phyloP scores from a whole-genome alignment of 2,113 vertebrate genomes.

The Monopterus albus region DNA sequence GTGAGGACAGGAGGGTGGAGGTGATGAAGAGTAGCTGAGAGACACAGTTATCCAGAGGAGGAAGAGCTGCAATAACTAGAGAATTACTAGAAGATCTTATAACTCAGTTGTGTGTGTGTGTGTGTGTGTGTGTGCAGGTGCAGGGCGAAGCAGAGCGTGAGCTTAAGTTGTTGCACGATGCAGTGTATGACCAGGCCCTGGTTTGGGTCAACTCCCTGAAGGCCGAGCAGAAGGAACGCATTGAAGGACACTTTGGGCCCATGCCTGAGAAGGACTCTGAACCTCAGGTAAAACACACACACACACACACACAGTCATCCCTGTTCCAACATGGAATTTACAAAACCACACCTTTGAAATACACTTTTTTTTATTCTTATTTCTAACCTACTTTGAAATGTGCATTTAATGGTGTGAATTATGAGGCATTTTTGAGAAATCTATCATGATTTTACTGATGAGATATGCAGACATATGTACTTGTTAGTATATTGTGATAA shows the following conservation, averaged over 20 bases:
- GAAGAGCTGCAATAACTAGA: background rate
- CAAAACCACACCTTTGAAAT: background rate
- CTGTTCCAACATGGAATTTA: too few species aligned
- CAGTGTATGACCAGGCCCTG: conserved; percentile 90
- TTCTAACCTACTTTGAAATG: background rate
- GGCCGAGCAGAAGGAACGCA: conserved; percentile 89
- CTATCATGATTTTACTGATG: too few species aligned
- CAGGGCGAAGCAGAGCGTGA: conserved; percentile 87
- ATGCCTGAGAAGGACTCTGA: conserved; percentile 90
- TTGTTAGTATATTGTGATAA: too few species aligned
- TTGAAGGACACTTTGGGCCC: conserved; percentile 91
- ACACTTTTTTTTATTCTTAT: background rate
- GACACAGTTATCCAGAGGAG: background rate
- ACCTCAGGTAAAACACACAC: conserved; percentile 82
- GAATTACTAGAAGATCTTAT: background rate
- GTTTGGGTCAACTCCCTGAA: conserved; percentile 92
- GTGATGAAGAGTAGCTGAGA: background rate
- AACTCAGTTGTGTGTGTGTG: conserved; percentile 9
- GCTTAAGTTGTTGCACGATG: conserved; percentile 86
- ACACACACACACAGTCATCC: too few species aligned
- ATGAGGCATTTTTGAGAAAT: too few species aligned
- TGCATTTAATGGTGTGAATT: too few species aligned
- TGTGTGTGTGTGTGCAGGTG: conserved; percentile 76
- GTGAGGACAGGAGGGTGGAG: background rate
- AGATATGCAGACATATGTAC: too few species aligned